Evolutionary conservation across 2,113 vertebrate species (phyloP).

Genomic region (Dissostichus mawsoni): DNA sequence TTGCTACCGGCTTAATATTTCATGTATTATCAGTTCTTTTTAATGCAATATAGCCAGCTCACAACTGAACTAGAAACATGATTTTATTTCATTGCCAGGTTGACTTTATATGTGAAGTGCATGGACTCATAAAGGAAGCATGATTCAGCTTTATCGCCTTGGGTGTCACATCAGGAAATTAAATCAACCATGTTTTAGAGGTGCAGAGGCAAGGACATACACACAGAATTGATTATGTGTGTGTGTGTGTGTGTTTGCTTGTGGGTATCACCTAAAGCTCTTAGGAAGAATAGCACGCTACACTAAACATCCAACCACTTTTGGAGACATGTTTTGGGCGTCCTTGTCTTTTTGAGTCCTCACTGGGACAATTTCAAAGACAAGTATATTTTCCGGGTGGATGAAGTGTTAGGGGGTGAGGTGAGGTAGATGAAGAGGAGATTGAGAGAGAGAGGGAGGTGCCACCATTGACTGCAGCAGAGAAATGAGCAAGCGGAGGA

Average conservation of each 20-base stretch:
- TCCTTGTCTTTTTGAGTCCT: constrained; percentile 38
- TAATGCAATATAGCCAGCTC: background rate
- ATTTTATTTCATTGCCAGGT: background rate
- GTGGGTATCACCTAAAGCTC: constrained; percentile 21
- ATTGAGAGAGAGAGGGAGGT: constrained; percentile 13
- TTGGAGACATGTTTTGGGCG: constrained; percentile 14
- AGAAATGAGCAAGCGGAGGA: constrained; percentile 44
- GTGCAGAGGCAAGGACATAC: constrained; percentile 25
- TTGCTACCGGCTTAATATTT: constrained; percentile 8
- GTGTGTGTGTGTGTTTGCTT: constrained; percentile 13
- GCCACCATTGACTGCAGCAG: constrained; percentile 64
- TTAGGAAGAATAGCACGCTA: background rate
- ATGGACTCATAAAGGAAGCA: constrained; percentile 1
- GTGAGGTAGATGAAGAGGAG: constrained; percentile 8
- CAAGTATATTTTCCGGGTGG: background rate
- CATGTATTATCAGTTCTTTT: background rate
- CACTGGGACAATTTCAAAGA: constrained; percentile 22
- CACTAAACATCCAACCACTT: constrained; percentile 5
- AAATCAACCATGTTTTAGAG: constrained; percentile 27
- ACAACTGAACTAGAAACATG: background rate
- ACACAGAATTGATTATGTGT: constrained; percentile 10
- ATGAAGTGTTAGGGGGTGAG: constrained; percentile 27
- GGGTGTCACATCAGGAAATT: constrained; percentile 47
- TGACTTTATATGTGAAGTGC: background rate
- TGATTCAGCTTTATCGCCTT: constrained; percentile 25